Percentiles rank a stretch among this genome's conserved stretches.
Conservation (phyloP, 2,797 vertebrate genomes). For the Bradypodion pumilum region DNA sequence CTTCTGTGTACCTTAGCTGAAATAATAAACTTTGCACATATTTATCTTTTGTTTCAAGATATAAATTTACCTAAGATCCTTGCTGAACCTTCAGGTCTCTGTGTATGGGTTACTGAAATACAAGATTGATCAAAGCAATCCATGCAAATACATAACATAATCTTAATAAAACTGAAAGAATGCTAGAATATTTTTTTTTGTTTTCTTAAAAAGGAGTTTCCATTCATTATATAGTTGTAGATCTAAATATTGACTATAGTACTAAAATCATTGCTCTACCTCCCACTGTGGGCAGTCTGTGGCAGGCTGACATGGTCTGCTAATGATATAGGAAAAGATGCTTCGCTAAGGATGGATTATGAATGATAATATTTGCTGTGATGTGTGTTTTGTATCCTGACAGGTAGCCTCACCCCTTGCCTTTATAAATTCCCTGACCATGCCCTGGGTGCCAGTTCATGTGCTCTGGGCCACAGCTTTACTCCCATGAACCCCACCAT, state of each 20-base stretch:
- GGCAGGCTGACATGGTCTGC: too few species aligned
- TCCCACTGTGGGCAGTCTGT: too few species aligned
- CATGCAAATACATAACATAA: neutral
- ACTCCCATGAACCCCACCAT: slow-evolving; percentile 86
- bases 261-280: too few species aligned
- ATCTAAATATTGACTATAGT: too few species aligned
- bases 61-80: neutral
- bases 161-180: neutral
- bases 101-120: neutral
- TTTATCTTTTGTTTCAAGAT: neutral
- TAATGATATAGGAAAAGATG: neutral
- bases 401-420: slow-evolving; percentile 90
- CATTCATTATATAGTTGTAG: neutral
- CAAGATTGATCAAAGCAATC: neutral
- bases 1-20: too few species aligned
- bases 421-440: slow-evolving; percentile 97
- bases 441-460: slow-evolving; percentile 82
- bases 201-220: neutral
- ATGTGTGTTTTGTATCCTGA: neutral
- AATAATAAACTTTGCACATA: neutral
- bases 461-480: slow-evolving; percentile 87
- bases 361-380: neutral
- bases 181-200: neutral
- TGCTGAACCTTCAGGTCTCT: neutral
- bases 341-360: neutral